These are phyloP conservation scores for Tetrapedia diversipes DNA, from an alignment of 2,888 invertebrate species.

Conservation along the genomic window DNA sequence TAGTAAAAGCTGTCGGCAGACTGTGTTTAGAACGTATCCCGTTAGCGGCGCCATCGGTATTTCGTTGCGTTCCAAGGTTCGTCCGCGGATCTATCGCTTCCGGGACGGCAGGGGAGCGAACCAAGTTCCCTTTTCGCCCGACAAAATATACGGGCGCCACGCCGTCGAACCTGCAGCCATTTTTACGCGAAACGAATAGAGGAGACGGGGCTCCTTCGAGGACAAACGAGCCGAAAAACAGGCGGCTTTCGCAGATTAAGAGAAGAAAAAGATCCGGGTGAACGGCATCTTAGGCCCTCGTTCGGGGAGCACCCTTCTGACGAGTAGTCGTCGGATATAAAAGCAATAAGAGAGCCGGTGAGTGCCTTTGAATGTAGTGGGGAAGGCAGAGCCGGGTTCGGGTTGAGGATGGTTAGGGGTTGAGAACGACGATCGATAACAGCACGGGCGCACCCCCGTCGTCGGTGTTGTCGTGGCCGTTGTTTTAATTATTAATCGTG, in stretches of 20 bases:
- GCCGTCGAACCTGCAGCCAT: constrained; percentile 4
- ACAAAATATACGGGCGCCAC: constrained; percentile 8
- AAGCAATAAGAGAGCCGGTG: constrained; percentile 62
- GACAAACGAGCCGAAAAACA: constrained; percentile 27
- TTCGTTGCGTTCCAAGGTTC: background rate
- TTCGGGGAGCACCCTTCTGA: constrained; percentile 63
- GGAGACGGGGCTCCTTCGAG: background rate
- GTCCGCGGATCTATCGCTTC: constrained; percentile 23
- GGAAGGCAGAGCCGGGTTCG: constrained; percentile 62
- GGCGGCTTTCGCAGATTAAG: constrained; percentile 31
- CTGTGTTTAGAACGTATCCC: background rate
- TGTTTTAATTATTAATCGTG: constrained; percentile 72
- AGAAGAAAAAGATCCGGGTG: constrained; percentile 50
- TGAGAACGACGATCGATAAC: constrained; percentile 73
- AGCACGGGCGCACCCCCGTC: constrained; percentile 48
- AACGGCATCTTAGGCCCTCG: constrained; percentile 63
- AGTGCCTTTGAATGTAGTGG: constrained; percentile 40
- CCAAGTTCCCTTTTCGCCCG: background rate
- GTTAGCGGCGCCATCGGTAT: background rate
- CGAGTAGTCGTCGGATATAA: constrained; percentile 70
- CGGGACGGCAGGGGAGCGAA: background rate
- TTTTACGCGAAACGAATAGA: constrained; percentile 21
- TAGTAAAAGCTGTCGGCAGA: background rate
- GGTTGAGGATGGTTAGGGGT: constrained; percentile 69
- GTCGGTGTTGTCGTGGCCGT: constrained; percentile 49